phyloP scores from a whole-genome alignment of 92 coral and sea anemone genomes.

The Muricea muricata region DNA sequence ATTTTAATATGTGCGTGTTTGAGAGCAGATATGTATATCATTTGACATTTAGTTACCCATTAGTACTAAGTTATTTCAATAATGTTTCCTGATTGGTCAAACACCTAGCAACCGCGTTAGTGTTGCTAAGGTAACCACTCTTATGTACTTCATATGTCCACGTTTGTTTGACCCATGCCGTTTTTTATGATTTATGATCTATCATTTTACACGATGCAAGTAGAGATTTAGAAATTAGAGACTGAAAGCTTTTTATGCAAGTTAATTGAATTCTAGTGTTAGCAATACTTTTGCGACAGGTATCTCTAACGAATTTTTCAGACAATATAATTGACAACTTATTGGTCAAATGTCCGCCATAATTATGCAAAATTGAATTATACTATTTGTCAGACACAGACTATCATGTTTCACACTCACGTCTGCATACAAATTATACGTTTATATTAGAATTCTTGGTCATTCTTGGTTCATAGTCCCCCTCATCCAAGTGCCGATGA shows the following conservation, averaged over 20 bases:
- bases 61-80: neutral
- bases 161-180: neutral
- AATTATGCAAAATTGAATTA: neutral
- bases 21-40: neutral
- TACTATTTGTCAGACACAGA: neutral
- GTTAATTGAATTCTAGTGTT: no score
- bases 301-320: no score
- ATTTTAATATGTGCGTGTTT: neutral
- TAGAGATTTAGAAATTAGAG: neutral
- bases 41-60: neutral
- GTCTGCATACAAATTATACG: neutral
- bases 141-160: neutral
- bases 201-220: neutral
- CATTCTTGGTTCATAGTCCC: no score
- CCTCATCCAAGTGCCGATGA: no score
- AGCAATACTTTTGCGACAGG: no score
- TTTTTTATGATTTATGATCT: neutral
- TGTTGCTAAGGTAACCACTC: conserved; percentile 24
- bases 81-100: neutral
- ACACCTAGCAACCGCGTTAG: conserved; percentile 18
- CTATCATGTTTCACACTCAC: neutral
- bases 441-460: no score
- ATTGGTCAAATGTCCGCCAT: neutral
- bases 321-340: neutral
- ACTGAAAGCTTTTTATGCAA: neutral